A percentile compares a stretch with the other conserved stretches of the same genome.
phyloP scores from a whole-genome alignment of 2,888 invertebrate genomes.

The Pinctada fucata region DNA sequence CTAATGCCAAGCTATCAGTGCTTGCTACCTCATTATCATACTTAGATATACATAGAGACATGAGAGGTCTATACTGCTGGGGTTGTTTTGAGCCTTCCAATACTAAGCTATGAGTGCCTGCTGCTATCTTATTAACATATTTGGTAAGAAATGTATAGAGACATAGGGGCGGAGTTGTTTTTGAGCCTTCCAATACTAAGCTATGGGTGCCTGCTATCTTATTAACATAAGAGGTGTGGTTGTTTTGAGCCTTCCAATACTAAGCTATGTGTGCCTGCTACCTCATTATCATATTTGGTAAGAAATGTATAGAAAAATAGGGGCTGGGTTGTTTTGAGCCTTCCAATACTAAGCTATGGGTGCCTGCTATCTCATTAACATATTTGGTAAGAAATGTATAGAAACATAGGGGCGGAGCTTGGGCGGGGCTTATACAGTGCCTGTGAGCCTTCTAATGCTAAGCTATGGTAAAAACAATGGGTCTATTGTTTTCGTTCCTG shows the following conservation, averaged over 20 bases:
- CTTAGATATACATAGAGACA: no score
- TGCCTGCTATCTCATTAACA: slow-evolving; percentile 1
- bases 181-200: background rate
- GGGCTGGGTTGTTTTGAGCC: background rate
- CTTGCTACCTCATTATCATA: no score
- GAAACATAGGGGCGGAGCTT: background rate
- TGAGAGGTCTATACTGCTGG: background rate
- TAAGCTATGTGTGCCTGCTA: background rate
- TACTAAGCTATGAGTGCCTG: background rate
- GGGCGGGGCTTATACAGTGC: background rate
- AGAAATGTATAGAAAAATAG: background rate
- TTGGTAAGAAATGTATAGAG: background rate
- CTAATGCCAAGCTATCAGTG: no score
- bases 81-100: background rate
- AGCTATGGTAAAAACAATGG: background rate
- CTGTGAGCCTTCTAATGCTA: background rate
- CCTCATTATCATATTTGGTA: background rate
- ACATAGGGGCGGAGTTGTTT: no score
- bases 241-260: background rate
- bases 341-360: slow-evolving; percentile 1
- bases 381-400: background rate
- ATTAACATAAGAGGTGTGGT: background rate
- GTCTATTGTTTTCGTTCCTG: background rate
- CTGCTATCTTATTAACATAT: background rate
- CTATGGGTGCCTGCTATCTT: background rate